Evolutionary conservation across 2,797 vertebrate species (phyloP).

Genomic region (Malurus leucopterus): DNA sequence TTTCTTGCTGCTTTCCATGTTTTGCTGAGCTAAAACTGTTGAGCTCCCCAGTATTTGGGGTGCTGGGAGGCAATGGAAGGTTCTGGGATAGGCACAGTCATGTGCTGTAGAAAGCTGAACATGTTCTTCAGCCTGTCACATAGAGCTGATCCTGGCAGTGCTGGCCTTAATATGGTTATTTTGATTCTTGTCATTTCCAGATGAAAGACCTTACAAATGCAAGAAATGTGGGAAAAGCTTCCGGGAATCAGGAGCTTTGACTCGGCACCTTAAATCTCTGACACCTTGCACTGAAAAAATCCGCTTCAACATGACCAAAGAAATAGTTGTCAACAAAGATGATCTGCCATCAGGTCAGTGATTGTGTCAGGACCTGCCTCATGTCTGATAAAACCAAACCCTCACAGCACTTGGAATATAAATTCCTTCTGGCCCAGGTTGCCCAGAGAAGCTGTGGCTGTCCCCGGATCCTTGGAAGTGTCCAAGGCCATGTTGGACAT

Average conservation of each 20-base stretch:
- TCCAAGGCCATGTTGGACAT: fast-evolving
- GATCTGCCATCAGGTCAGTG: conserved; percentile 81
- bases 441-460: not conserved
- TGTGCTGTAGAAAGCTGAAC: not conserved
- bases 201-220: conserved; percentile 94
- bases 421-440: not conserved
- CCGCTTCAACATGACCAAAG: conserved; percentile 87
- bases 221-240: conserved; percentile 93
- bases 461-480: not conserved
- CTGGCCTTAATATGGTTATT: not conserved
- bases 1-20: not conserved
- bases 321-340: conserved; percentile 84
- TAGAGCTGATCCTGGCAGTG: not conserved
- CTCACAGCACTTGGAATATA: not conserved
- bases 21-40: not conserved
- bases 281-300: conserved; percentile 97
- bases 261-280: conserved; percentile 92
- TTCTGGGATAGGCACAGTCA: not conserved
- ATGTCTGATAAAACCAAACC: not conserved
- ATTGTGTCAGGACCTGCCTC: not conserved
- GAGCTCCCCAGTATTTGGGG: not conserved
- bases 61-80: not conserved
- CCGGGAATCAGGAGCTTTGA: conserved; percentile 94
- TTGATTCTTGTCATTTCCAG: conserved; percentile 54
- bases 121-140: not conserved